Percentiles rank a stretch among this genome's conserved stretches.
Conservation (phyloP, 2,888 invertebrate species). For the Polydrusus pterygomalis region DNA sequence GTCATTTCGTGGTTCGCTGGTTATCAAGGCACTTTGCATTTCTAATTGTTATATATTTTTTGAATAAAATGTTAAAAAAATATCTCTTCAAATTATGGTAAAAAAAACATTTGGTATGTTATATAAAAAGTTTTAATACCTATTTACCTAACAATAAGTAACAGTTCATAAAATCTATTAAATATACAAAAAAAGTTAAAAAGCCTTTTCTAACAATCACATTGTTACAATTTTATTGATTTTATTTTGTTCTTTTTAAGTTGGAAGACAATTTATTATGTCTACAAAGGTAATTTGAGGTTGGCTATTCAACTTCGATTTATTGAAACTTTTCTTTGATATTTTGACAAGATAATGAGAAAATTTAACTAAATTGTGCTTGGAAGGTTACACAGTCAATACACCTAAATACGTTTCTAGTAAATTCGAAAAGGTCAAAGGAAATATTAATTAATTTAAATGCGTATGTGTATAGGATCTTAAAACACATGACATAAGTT, state of each 20-base stretch:
- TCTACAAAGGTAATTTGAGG: background rate
- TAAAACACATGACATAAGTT: too few relatives aligned
- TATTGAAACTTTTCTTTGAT: slow-evolving; percentile 15
- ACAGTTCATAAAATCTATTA: background rate
- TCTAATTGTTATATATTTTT: too few relatives aligned
- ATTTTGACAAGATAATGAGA: slow-evolving; percentile 16
- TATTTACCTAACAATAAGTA: background rate
- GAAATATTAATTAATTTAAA: too few relatives aligned
- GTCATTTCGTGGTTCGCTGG: too few relatives aligned
- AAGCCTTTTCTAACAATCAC: background rate
- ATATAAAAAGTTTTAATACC: too few relatives aligned
- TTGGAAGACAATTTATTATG: slow-evolving; percentile 11
- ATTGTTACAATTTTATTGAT: slow-evolving; percentile 17
- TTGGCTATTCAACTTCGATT: slow-evolving; percentile 12
- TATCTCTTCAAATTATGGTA: too few relatives aligned
- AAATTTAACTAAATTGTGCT: slow-evolving; percentile 5
- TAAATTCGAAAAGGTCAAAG: background rate
- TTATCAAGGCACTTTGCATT: too few relatives aligned
- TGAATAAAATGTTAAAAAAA: too few relatives aligned
- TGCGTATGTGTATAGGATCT: too few relatives aligned
- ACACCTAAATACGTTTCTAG: background rate
- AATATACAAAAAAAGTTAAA: background rate
- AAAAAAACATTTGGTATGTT: too few relatives aligned
- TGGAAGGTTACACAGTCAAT: slow-evolving; percentile 10
- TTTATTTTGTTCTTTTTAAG: slow-evolving; percentile 10